Percentiles rank a stretch among this genome's conserved stretches.
Conservation (phyloP, 2,888 invertebrate species). For the Microdon myrmicae region DNA sequence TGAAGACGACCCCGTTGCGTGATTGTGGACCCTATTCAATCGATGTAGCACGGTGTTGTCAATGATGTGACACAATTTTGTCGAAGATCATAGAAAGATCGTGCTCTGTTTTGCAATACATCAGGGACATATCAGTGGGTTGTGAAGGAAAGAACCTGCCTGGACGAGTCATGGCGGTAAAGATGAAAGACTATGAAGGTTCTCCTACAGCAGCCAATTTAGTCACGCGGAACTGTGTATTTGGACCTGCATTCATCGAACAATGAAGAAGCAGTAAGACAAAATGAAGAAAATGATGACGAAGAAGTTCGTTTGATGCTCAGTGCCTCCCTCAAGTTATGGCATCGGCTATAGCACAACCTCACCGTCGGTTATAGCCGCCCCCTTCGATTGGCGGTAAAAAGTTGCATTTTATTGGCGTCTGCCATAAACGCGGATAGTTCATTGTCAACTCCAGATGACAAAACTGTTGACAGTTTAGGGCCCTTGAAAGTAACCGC, state of each 20-base stretch:
- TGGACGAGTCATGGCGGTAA: conserved; percentile 17
- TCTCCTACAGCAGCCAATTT: conserved; percentile 13
- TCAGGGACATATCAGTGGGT: conserved; percentile 4
- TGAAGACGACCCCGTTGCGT: conserved; percentile 1
- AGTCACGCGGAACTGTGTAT: conserved; percentile 44
- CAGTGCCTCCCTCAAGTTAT: conserved; percentile 43
- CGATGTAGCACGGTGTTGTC: conserved; percentile 28
- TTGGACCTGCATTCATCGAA: conserved; percentile 42
- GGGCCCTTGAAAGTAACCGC: conserved; percentile 33
- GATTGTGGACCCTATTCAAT: conserved; percentile 1
- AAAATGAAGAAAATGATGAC: neutral
- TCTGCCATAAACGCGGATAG: conserved; percentile 37
- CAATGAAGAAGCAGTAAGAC: conserved; percentile 45
- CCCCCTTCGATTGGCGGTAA: conserved; percentile 10
- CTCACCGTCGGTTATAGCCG: neutral
- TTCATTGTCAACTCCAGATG: conserved; percentile 48
- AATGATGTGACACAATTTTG: conserved; percentile 43
- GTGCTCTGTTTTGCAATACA: conserved; percentile 23
- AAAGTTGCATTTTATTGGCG: conserved; percentile 37
- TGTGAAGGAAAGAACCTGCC: neutral
- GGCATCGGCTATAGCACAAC: neutral
- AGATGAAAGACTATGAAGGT: conserved; percentile 20
- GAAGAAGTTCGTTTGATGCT: conserved; percentile 26
- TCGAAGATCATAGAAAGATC: conserved; percentile 20
- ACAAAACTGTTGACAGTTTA: conserved; percentile 52